These are phyloP conservation scores for Saccostrea cuccullata DNA, from an alignment of 1,140 invertebrate species.

Conservation along the genomic window DNA sequence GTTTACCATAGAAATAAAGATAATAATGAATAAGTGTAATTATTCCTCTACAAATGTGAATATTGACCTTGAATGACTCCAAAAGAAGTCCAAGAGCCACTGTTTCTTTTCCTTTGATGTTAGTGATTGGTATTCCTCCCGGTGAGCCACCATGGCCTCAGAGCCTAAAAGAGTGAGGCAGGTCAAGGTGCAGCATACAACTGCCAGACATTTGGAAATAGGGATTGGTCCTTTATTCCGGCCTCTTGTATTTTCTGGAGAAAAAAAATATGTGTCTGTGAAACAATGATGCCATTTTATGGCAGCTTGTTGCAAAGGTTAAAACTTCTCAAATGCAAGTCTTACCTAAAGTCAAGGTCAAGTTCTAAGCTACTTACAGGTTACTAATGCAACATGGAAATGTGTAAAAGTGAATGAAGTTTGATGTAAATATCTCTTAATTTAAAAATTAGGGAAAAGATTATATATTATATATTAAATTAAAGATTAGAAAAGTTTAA, in stretches of 20 bases:
- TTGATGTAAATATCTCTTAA: too few species aligned
- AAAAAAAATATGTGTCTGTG: neutral
- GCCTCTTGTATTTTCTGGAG: neutral
- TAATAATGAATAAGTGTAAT: neutral
- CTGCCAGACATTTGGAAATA: neutral
- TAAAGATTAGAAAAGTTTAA: too few species aligned
- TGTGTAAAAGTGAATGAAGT: too few species aligned
- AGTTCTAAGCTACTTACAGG: too few species aligned
- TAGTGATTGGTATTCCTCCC: neutral
- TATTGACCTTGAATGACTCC: slow-evolving; percentile 5
- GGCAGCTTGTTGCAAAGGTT: too few species aligned
- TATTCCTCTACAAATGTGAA: neutral
- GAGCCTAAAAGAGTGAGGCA: neutral
- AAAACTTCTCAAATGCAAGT: too few species aligned
- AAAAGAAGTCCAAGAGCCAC: neutral
- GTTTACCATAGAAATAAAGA: too few species aligned
- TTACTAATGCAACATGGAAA: too few species aligned
- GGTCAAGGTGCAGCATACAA: neutral
- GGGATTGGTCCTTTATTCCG: neutral
- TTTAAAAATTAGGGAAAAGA: too few species aligned
- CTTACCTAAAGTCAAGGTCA: too few species aligned
- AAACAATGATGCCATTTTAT: too few species aligned
- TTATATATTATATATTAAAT: too few species aligned
- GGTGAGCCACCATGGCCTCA: slow-evolving; percentile 1
- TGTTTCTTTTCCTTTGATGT: neutral